These are phyloP conservation scores for Temnothorax ravouxi DNA, from an alignment of 2,888 invertebrate species.

Conservation along the genomic window DNA sequence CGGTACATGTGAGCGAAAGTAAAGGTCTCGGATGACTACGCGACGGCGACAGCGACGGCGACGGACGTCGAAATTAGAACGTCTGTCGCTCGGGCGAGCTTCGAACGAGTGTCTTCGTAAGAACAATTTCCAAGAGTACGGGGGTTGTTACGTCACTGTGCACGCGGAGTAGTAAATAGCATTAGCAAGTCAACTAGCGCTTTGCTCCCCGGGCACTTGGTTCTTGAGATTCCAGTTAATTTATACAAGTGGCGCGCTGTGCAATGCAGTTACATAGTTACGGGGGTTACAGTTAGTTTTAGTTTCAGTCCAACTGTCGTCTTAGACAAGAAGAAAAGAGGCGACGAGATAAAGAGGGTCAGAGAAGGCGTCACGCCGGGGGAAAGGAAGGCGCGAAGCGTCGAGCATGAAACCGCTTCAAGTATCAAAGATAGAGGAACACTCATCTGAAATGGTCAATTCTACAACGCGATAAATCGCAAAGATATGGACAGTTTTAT, in stretches of 20 bases:
- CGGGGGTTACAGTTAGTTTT: constrained; percentile 81
- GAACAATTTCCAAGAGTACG: constrained; percentile 71
- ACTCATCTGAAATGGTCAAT: neutral
- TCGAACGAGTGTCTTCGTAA: constrained; percentile 50
- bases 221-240: constrained; percentile 85
- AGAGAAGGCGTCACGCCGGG: neutral
- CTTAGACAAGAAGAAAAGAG: constrained; percentile 51
- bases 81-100: constrained; percentile 8
- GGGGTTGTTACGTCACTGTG: constrained; percentile 73
- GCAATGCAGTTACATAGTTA: constrained; percentile 83
- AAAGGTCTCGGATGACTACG: neutral
- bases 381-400: neutral
- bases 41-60: neutral
- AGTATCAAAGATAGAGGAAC: constrained; percentile 25
- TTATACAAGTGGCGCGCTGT: constrained; percentile 83
- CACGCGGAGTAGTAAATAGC: constrained; percentile 81
- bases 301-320: constrained; percentile 76
- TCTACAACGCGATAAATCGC: constrained; percentile 11
- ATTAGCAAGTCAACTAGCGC: constrained; percentile 85
- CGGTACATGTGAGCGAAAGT: constrained; percentile 19
- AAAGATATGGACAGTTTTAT: neutral
- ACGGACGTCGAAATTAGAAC: constrained; percentile 17
- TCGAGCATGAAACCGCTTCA: neutral
- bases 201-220: constrained; percentile 82
- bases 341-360: constrained; percentile 40